Evolutionary conservation across 2,888 invertebrate genomes (phyloP).

Genomic region (Mimachlamys varia): DNA sequence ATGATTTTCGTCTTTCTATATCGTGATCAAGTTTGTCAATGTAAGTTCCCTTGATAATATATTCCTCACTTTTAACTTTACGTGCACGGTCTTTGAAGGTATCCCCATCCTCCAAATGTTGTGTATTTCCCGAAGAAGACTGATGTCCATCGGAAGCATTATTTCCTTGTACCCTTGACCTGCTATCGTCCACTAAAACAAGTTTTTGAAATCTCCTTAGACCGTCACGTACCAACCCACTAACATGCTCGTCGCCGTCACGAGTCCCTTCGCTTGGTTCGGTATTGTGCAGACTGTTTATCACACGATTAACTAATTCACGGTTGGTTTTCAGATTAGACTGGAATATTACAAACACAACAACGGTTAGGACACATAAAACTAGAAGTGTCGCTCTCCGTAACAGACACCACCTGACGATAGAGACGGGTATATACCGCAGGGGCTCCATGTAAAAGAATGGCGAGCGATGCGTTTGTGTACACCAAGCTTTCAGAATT

Average conservation of each 20-base stretch:
- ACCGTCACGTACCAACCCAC: neutral
- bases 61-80: too few relatives aligned
- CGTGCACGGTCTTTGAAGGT: too few relatives aligned
- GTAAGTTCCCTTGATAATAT: too few relatives aligned
- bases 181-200: neutral
- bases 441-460: neutral
- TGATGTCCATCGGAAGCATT: neutral
- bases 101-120: neutral
- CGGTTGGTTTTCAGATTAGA: neutral
- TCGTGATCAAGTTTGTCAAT: too few relatives aligned
- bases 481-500: too few relatives aligned
- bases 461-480: too few relatives aligned
- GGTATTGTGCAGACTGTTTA: neutral
- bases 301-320: neutral
- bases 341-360: neutral
- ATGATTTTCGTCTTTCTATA: too few relatives aligned
- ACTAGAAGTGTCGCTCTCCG: neutral
- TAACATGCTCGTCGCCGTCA: neutral
- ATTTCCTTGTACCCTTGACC: neutral
- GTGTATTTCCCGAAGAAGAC: neutral
- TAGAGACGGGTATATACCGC: neutral
- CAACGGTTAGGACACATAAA: slow-evolving; percentile 2
- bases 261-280: neutral
- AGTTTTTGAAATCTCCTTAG: neutral
- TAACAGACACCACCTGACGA: neutral